These are phyloP conservation scores for Myotis planiceps DNA, from an alignment of 2,797 vertebrate species.

Conservation along the genomic window DNA sequence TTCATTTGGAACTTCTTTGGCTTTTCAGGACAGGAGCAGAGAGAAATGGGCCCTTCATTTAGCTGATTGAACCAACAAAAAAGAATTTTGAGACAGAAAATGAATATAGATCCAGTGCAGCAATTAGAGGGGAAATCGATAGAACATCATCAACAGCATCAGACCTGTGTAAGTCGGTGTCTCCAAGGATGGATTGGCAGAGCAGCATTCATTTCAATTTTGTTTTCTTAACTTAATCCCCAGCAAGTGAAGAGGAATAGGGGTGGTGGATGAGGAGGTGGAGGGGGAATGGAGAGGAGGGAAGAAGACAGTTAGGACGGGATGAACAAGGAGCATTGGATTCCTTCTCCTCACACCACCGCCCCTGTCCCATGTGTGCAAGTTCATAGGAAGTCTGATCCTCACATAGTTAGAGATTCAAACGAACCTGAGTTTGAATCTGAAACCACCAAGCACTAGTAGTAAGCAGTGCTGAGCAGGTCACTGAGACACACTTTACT, in stretches of 20 bases:
- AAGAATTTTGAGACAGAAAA: constrained; percentile 80
- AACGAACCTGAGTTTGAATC: background rate
- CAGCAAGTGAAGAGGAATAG: constrained; percentile 51
- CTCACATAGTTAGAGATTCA: background rate
- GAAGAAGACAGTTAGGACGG: background rate
- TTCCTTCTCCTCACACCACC: background rate
- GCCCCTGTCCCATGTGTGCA: background rate
- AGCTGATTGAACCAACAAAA: constrained; percentile 78
- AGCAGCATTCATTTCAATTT: constrained; percentile 66
- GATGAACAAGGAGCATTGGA: background rate
- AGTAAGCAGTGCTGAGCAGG: background rate
- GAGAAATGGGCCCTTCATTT: constrained; percentile 77
- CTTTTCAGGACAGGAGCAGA: constrained; percentile 57
- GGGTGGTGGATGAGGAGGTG: background rate
- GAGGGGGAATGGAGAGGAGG: too few species aligned
- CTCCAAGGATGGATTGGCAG: constrained; percentile 59
- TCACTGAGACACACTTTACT: background rate
- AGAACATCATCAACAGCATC: constrained; percentile 70
- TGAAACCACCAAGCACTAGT: background rate
- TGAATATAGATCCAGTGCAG: constrained; percentile 80
- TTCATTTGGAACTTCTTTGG: constrained; percentile 65
- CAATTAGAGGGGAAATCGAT: constrained; percentile 80
- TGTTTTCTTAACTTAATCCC: constrained; percentile 73
- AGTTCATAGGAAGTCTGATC: background rate
- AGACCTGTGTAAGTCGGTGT: constrained; percentile 35